Percentiles rank a stretch among this genome's conserved stretches.
Evolutionary conservation across 2,888 invertebrate species (phyloP).

Genomic region (Lycaena phlaeas): DNA sequence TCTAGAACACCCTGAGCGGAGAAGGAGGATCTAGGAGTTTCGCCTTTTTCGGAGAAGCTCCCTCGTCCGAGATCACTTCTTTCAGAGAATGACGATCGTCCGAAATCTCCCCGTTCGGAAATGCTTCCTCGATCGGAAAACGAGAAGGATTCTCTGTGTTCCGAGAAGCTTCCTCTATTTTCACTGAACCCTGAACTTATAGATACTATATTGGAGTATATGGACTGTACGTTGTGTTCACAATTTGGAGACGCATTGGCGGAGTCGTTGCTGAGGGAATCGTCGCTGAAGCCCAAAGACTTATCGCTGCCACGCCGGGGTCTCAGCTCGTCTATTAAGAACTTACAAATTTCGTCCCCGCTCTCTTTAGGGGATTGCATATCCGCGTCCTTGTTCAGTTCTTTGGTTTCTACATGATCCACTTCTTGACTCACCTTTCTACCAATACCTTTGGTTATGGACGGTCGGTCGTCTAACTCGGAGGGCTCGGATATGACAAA

Average conservation of each 20-base stretch:
- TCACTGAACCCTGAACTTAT: conserved; percentile 75
- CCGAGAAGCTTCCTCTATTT: conserved; percentile 66
- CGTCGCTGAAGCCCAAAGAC: conserved; percentile 80
- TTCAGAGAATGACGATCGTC: conserved; percentile 65
- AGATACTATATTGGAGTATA: conserved; percentile 68
- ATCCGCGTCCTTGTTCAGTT: conserved; percentile 38
- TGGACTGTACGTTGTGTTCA: conserved; percentile 60
- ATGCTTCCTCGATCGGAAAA: conserved; percentile 64
- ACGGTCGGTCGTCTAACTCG: conserved; percentile 79
- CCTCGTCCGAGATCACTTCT: conserved; percentile 66
- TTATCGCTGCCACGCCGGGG: conserved; percentile 79
- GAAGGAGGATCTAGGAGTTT: conserved; percentile 59
- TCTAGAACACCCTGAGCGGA: conserved; percentile 59
- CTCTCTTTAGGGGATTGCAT: conserved; percentile 52
- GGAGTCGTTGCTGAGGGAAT: conserved; percentile 80
- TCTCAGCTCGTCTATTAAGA: conserved; percentile 43
- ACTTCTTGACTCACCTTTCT: conserved; percentile 78
- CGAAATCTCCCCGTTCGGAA: conserved; percentile 59
- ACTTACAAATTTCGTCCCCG: conserved; percentile 33
- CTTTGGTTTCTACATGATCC: conserved; percentile 41
- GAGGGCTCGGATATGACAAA: conserved; percentile 83
- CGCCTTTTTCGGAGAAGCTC: conserved; percentile 59
- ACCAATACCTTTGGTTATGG: conserved; percentile 85
- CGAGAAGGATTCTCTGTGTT: conserved; percentile 61
- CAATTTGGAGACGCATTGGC: conserved; percentile 70